Percentiles rank a stretch among this genome's conserved stretches.
Evolutionary conservation across 2,113 vertebrate species (phyloP).

Genomic region (Syngnathus floridae): DNA sequence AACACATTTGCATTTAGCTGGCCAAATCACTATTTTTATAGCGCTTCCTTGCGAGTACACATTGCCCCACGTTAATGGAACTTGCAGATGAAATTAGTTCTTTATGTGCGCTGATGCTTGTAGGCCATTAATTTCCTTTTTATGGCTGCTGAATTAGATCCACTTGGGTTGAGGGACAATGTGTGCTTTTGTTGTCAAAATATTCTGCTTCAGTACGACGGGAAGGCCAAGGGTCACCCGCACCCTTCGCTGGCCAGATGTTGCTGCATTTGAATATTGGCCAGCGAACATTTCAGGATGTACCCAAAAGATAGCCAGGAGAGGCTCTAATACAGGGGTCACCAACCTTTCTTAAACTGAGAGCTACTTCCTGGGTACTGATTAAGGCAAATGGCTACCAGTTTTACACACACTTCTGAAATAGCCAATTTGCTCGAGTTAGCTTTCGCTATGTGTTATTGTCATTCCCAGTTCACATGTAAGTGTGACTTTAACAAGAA

Average conservation of each 20-base stretch:
- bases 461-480: no score
- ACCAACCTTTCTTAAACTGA: no score
- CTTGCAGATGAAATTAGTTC: constrained; percentile 69
- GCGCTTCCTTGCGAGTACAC: constrained; percentile 66
- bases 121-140: constrained; percentile 74
- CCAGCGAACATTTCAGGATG: no score
- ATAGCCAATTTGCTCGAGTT: no score
- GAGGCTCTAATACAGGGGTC: no score
- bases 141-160: constrained; percentile 76
- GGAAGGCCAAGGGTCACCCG: not conserved
- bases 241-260: not conserved
- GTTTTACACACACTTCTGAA: no score
- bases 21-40: constrained; percentile 73
- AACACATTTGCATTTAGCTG: constrained; percentile 65
- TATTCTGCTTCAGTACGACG: constrained; percentile 41
- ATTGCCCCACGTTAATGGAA: constrained; percentile 68
- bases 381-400: no score
- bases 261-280: not conserved
- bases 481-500: no score
- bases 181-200: constrained; percentile 67
- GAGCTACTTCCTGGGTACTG: no score
- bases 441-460: no score
- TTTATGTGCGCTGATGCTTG: constrained; percentile 71
- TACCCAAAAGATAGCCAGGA: no score
- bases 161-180: constrained; percentile 65